phyloP scores from a whole-genome alignment of 2,888 invertebrate genomes.

The Caenorhabditis doughertyi region DNA sequence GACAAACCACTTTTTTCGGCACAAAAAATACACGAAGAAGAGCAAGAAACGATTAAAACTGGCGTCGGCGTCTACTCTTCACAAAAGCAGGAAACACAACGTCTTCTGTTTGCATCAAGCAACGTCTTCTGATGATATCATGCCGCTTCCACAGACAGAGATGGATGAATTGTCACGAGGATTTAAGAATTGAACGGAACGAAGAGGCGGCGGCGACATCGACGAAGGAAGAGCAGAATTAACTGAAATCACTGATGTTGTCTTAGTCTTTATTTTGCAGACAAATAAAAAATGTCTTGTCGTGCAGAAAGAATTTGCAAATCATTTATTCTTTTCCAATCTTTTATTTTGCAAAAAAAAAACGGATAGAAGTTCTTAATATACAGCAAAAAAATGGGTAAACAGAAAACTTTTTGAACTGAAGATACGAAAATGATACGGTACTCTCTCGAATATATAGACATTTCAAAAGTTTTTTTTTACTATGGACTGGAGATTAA shows the following conservation, averaged over 20 bases:
- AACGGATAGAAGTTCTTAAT: neutral
- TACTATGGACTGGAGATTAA: neutral
- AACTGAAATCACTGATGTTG: slow-evolving; percentile 39
- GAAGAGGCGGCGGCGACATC: neutral
- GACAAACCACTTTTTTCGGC: slow-evolving; percentile 57
- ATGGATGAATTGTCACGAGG: slow-evolving; percentile 38
- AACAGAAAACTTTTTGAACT: too few species aligned
- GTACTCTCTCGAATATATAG: too few species aligned
- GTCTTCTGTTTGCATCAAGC: slow-evolving; percentile 39
- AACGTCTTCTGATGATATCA: slow-evolving; percentile 56
- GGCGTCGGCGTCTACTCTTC: slow-evolving; percentile 22
- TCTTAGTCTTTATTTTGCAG: slow-evolving; percentile 28
- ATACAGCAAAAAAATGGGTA: too few species aligned
- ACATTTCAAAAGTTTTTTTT: neutral
- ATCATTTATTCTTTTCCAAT: slow-evolving; percentile 4
- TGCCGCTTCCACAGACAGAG: slow-evolving; percentile 11
- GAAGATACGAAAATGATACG: too few species aligned
- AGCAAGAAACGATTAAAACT: slow-evolving; percentile 59
- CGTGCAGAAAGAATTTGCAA: slow-evolving; percentile 18
- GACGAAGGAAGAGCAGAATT: slow-evolving; percentile 16
- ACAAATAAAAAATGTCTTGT: slow-evolving; percentile 14
- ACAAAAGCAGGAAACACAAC: slow-evolving; percentile 39
- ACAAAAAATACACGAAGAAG: slow-evolving; percentile 28
- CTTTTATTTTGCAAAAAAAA: neutral
- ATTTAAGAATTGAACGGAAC: neutral